Evolutionary conservation across 2,797 vertebrate species (phyloP).

Genomic region (Helostoma temminkii): DNA sequence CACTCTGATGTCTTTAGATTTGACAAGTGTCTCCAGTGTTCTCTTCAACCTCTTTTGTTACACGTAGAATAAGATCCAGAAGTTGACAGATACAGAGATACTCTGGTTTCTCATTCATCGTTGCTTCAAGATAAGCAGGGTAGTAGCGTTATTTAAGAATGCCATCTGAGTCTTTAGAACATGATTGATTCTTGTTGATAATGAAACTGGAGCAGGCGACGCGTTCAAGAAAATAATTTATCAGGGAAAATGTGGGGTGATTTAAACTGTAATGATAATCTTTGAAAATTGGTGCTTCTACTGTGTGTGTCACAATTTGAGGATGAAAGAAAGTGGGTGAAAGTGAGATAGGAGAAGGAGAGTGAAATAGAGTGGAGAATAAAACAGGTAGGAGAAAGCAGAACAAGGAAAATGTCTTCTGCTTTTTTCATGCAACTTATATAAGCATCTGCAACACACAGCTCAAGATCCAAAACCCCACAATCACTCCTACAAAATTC

Average conservation of each 20-base stretch:
- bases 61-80: not conserved
- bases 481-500: slow-evolving; percentile 11
- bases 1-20: not conserved
- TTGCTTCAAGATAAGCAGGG: slow-evolving; percentile 14
- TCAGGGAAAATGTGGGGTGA: slow-evolving; percentile 1
- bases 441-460: slow-evolving; percentile 28
- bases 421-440: not conserved
- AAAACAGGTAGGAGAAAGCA: slow-evolving; percentile 6
- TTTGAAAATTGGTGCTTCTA: not conserved
- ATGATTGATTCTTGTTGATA: slow-evolving; percentile 33
- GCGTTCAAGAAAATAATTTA: slow-evolving; percentile 32
- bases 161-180: slow-evolving; percentile 23
- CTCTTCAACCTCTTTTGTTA: not conserved
- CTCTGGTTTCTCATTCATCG: slow-evolving; percentile 12
- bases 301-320: not conserved
- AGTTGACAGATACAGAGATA: slow-evolving; percentile 7
- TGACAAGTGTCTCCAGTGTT: not conserved
- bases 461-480: slow-evolving; percentile 27
- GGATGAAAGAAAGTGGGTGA: slow-evolving; percentile 16
- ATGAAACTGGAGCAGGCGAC: slow-evolving; percentile 6
- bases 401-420: slow-evolving; percentile 15
- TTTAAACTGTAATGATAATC: slow-evolving; percentile 18
- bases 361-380: not conserved
- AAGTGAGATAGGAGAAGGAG: not conserved
- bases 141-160: slow-evolving; percentile 34